phyloP scores from a whole-genome alignment of 2,888 invertebrate species.

The Metalampra italica region DNA sequence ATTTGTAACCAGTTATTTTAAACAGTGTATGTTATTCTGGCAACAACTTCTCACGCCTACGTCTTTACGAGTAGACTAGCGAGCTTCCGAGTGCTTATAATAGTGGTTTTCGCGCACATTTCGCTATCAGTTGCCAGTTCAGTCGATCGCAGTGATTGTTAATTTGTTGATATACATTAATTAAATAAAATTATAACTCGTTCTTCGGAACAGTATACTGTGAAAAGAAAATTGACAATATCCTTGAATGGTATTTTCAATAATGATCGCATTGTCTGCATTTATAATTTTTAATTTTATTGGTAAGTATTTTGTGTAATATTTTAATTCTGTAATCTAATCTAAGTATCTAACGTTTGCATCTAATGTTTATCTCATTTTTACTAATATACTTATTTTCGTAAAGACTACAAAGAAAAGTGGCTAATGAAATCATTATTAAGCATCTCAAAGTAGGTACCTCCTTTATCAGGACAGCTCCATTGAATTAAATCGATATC shows the following conservation, averaged over 20 bases:
- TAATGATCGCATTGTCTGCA: slow-evolving; percentile 37
- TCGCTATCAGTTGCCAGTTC: slow-evolving; percentile 45
- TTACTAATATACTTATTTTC: too few species aligned
- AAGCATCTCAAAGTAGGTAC: too few species aligned
- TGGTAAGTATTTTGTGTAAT: slow-evolving; percentile 35
- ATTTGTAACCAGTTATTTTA: slow-evolving; percentile 30
- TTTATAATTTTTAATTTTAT: slow-evolving; percentile 36
- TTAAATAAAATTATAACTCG: background rate
- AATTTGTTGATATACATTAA: slow-evolving; percentile 4
- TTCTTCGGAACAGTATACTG: background rate
- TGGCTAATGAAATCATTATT: too few species aligned
- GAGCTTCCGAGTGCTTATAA: slow-evolving; percentile 34
- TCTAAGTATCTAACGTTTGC: too few species aligned
- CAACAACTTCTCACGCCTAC: slow-evolving; percentile 16
- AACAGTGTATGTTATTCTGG: slow-evolving; percentile 38
- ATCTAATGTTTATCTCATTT: background rate
- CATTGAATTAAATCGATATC: too few species aligned
- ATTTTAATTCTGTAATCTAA: too few species aligned
- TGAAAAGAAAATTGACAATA: background rate
- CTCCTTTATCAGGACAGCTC: too few species aligned
- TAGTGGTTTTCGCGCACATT: slow-evolving; percentile 61
- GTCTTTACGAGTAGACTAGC: slow-evolving; percentile 16
- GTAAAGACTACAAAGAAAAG: too few species aligned
- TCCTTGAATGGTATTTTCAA: slow-evolving; percentile 36
- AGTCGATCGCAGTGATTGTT: slow-evolving; percentile 1